phyloP scores from a whole-genome alignment of 2,888 invertebrate species.

The Didymodactylos carnosus region DNA sequence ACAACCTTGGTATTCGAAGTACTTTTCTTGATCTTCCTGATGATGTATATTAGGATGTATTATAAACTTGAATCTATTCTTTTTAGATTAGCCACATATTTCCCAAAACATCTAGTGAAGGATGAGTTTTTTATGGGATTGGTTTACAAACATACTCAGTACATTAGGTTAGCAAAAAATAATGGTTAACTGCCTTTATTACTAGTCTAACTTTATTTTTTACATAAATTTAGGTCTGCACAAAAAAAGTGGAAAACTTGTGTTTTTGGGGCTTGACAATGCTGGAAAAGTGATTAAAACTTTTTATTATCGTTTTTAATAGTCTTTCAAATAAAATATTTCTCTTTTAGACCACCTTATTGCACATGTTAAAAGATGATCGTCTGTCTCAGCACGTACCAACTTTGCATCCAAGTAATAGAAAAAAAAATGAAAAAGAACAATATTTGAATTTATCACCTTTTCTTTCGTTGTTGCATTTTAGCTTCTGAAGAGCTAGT shows the following conservation, averaged over 20 bases:
- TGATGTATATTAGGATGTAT: too few species aligned
- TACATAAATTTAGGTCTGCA: slow-evolving; percentile 55
- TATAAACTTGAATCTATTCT: too few species aligned
- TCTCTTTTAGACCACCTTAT: slow-evolving; percentile 52
- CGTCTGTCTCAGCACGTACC: slow-evolving; percentile 97
- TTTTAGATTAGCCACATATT: too few species aligned
- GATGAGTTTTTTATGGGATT: not conserved
- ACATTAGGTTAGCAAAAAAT: not conserved
- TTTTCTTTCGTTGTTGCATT: too few species aligned
- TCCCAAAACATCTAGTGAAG: too few species aligned
- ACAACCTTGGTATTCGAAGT: too few species aligned
- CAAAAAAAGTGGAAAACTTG: slow-evolving; percentile 95
- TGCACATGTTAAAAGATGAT: slow-evolving; percentile 99
- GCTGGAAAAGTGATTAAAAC: slow-evolving; percentile 49
- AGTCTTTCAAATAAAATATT: not conserved
- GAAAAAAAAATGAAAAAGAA: not conserved
- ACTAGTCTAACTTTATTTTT: not conserved
- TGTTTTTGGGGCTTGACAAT: slow-evolving; percentile 96
- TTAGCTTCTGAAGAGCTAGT: slow-evolving; percentile 80
- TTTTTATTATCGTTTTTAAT: not conserved
- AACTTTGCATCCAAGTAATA: slow-evolving; percentile 69
- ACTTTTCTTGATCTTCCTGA: too few species aligned
- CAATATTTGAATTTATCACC: not conserved
- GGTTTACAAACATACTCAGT: not conserved
- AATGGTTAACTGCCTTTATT: too few species aligned